Conservation (phyloP, 1,140 invertebrate species). For the Chironomus striatipennis region DNA sequence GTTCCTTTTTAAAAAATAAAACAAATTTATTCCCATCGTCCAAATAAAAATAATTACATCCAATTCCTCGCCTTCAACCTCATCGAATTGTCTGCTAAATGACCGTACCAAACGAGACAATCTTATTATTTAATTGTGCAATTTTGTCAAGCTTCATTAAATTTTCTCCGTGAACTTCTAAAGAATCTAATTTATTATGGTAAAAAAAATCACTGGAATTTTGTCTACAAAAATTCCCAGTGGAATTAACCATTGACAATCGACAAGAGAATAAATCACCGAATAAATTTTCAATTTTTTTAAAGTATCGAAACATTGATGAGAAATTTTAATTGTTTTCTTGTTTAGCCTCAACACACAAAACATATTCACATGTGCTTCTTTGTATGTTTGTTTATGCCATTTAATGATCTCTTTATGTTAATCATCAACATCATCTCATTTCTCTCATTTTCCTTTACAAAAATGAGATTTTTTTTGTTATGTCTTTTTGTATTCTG, state of each 20-base stretch:
- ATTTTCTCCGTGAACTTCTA: too few species aligned
- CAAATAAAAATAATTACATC: too few species aligned
- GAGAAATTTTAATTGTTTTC: slow-evolving; percentile 20
- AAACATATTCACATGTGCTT: background rate
- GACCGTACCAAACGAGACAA: too few species aligned
- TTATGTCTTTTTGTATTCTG: background rate
- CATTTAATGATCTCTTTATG: slow-evolving; percentile 19
- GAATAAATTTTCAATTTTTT: background rate
- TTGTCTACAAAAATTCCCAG: background rate
- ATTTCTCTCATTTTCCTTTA: background rate
- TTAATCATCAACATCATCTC: slow-evolving; percentile 7
- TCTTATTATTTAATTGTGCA: too few species aligned
- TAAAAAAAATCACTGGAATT: too few species aligned
- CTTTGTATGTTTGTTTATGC: slow-evolving; percentile 21
- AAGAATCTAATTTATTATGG: too few species aligned
- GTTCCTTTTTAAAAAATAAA: too few species aligned
- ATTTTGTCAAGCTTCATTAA: too few species aligned
- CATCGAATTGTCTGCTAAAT: too few species aligned
- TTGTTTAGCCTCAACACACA: background rate
- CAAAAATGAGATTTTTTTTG: too few species aligned
- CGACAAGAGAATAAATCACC: slow-evolving; percentile 3
- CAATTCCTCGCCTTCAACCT: too few species aligned
- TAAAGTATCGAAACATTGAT: background rate
- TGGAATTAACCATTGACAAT: background rate
- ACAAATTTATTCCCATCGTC: too few species aligned